phyloP scores from a whole-genome alignment of 2,797 vertebrate genomes.

The Discoglossus pictus region DNA sequence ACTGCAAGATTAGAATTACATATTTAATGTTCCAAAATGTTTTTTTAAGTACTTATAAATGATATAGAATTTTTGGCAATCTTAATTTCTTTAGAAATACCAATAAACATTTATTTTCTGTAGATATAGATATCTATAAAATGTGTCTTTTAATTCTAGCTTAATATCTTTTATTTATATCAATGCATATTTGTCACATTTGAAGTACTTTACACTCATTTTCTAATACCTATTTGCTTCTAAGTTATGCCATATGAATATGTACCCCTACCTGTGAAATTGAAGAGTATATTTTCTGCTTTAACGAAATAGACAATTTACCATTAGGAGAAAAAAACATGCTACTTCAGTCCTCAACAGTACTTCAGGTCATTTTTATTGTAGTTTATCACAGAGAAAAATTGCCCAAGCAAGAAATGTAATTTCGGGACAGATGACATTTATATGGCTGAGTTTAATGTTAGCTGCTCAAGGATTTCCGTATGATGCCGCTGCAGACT shows the following conservation, averaged over 20 bases:
- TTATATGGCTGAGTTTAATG: slow-evolving; percentile 50
- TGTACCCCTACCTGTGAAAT: background rate
- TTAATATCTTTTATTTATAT: background rate
- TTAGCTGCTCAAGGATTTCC: slow-evolving; percentile 48
- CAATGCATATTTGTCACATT: background rate
- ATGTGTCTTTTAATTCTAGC: slow-evolving; percentile 1
- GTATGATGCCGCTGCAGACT: slow-evolving; percentile 34
- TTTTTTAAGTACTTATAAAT: no score
- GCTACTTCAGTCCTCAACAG: slow-evolving; percentile 23
- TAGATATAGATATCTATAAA: background rate
- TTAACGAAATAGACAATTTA: slow-evolving; percentile 22
- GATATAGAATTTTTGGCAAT: no score
- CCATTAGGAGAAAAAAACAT: slow-evolving; percentile 17
- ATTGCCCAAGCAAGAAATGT: slow-evolving; percentile 50
- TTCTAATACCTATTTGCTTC: background rate
- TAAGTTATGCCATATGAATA: slow-evolving; percentile 8
- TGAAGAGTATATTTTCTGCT: background rate
- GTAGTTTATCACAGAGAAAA: slow-evolving; percentile 48
- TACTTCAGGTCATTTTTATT: slow-evolving; percentile 45
- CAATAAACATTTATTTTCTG: background rate
- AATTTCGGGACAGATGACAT: slow-evolving; percentile 49
- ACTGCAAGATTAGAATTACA: no score
- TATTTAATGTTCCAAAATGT: no score
- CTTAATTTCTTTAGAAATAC: no score
- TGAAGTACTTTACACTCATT: slow-evolving; percentile 4